These are phyloP conservation scores for Mastomys natalensis DNA, from an alignment of 2,113 vertebrate genomes.

Conservation along the genomic window DNA sequence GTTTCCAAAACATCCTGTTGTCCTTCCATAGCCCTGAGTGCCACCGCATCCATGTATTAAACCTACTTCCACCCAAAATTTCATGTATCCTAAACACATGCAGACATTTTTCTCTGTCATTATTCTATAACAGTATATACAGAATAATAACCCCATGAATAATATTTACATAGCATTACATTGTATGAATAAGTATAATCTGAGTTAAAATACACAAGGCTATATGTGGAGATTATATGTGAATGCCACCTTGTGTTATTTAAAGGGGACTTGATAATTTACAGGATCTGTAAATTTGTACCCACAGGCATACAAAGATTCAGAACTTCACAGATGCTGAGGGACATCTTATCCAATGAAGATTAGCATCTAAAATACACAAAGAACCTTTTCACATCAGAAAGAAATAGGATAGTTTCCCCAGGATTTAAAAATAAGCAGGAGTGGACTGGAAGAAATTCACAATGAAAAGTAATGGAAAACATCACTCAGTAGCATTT, in stretches of 20 bases:
- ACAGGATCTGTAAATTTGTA: not conserved
- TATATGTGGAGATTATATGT: not conserved
- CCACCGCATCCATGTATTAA: not conserved
- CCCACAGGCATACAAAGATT: not conserved
- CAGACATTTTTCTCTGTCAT: not conserved
- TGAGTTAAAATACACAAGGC: not conserved
- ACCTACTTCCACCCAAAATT: not conserved
- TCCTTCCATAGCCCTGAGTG: rapidly evolving
- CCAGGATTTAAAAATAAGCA: not conserved
- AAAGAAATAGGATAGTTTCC: not conserved
- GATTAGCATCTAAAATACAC: not conserved
- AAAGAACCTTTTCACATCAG: not conserved
- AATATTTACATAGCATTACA: not conserved
- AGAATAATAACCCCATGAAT: not conserved
- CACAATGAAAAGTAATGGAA: not conserved
- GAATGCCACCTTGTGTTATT: not conserved
- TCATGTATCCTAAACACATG: not conserved
- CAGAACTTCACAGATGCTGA: not conserved
- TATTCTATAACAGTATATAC: not conserved
- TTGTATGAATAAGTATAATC: not conserved
- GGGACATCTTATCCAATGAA: not conserved
- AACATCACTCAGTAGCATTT: not conserved
- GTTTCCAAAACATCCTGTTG: not conserved
- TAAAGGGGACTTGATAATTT: not conserved
- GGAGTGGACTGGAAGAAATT: not conserved